Conservation (phyloP, 2,797 vertebrate species). For the Pampus argenteus region DNA sequence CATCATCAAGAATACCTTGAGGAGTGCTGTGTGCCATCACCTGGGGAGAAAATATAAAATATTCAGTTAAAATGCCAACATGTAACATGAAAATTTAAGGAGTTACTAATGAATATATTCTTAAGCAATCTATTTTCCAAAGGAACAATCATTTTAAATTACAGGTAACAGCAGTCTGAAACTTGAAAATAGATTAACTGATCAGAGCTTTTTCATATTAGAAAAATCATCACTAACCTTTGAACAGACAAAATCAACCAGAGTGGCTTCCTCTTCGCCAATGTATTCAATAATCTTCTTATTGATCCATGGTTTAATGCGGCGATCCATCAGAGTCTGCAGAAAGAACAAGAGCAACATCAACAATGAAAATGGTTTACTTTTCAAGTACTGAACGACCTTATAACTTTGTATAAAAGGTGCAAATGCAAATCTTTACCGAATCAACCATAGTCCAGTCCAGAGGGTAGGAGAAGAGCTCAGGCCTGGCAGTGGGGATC, state of each 20-base stretch:
- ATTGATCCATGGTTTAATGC: slow-evolving; percentile 98
- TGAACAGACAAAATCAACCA: slow-evolving; percentile 99
- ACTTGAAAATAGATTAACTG: neutral
- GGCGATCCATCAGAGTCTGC: slow-evolving; percentile 96
- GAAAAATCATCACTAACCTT: slow-evolving; percentile 85
- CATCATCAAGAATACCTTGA: slow-evolving; percentile 98
- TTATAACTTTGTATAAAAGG: neutral
- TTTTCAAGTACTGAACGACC: neutral
- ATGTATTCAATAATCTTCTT: slow-evolving; percentile 99
- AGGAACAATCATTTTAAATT: neutral
- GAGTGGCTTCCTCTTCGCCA: slow-evolving; percentile 96
- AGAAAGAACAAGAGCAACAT: slow-evolving; percentile 21
- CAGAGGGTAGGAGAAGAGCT: slow-evolving; percentile 97
- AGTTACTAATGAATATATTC: neutral
- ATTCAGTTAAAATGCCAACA: neutral
- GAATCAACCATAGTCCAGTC: slow-evolving; percentile 91
- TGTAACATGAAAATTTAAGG: neutral
- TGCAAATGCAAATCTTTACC: slow-evolving; percentile 64
- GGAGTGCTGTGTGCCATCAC: slow-evolving; percentile 99
- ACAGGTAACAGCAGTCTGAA: neutral
- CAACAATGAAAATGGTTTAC: neutral
- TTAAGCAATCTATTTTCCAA: neutral
- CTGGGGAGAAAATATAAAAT: slow-evolving; percentile 75
- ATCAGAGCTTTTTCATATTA: neutral
- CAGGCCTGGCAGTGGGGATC: slow-evolving; percentile 97